Evolutionary conservation across 2,797 vertebrate species (phyloP), one percentile per base, ranked within the genome.

Genomic region (Selene dorsalis): DNA sequence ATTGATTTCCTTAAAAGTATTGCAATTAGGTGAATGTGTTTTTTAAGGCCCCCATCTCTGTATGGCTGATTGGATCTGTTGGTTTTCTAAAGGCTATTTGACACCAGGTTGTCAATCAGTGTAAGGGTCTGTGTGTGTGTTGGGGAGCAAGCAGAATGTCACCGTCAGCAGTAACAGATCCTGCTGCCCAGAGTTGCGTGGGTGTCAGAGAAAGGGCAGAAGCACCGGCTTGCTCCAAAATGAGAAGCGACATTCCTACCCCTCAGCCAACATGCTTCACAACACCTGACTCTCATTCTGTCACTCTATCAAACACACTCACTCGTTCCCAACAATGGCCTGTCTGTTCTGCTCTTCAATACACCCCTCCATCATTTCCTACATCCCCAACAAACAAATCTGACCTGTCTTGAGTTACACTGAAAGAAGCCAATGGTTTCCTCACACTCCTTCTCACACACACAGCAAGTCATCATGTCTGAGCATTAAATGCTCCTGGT

Each of bases 1-100:
- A 83, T 71, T 80, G 84, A 90, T 88, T 85, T 80, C 48, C 60
- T 84, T 75, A 80, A 89, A 86, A 84, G 70, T 45, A 75, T 32
- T 78, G 80, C 71, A 88, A 86, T 90, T 84, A 88, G 65, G 45
- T 43, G 28, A 89, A 83, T 84, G 80, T 74, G 20, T 80, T 80
- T 87, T 87, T 87, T 73, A 88, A 73, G 71, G 69, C 67, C 69
- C 10, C 4, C 7, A 62, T 32, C 57, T 70, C 73, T 35, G 45
- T 59, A 57, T 45, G 26, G 52, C 53, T 87, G 82, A 89, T 83
- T 81, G 70, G 58, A 84, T 82, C 64, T 74, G 78, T 69, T 58
- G 66, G 61, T 56, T 83, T 85, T 68, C 28, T 30, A 62, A 74
- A 67, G 77, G 62, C 71, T 61, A 52, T 65, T 59, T 79, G 76